Evolutionary conservation across 1,140 invertebrate genomes (phyloP).

Genomic region (Lerema accius): DNA sequence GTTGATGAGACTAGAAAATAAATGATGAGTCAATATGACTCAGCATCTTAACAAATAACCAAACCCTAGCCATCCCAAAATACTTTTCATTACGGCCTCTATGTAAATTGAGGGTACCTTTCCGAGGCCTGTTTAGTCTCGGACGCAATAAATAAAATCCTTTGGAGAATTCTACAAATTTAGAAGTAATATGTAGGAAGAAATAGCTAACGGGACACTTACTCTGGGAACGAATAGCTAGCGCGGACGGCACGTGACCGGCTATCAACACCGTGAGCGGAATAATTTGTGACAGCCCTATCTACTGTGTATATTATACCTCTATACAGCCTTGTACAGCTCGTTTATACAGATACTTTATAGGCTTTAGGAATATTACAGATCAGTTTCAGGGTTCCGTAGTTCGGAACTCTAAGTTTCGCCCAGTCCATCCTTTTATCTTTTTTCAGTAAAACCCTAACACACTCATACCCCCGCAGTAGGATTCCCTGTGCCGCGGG

Average conservation of each 20-base stretch:
- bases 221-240: constrained; percentile 8
- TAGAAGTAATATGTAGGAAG: constrained; percentile 22
- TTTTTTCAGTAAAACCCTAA: too few relatives aligned
- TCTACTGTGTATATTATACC: background rate
- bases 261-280: constrained; percentile 8
- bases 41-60: too few relatives aligned
- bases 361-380: too few relatives aligned
- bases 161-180: constrained; percentile 21
- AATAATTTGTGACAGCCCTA: constrained; percentile 5
- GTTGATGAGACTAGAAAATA: too few relatives aligned
- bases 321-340: background rate
- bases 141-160: constrained; percentile 1
- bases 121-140: background rate
- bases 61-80: too few relatives aligned
- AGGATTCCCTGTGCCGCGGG: too few relatives aligned
- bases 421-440: too few relatives aligned
- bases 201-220: constrained; percentile 27
- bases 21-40: too few relatives aligned
- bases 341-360: background rate
- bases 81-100: background rate
- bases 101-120: background rate
- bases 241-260: constrained; percentile 13
- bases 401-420: too few relatives aligned
- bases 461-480: too few relatives aligned
- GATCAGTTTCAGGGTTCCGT: too few relatives aligned